Conservation (phyloP, 2,888 invertebrate species). For the Petrolisthes manimaculis region DNA sequence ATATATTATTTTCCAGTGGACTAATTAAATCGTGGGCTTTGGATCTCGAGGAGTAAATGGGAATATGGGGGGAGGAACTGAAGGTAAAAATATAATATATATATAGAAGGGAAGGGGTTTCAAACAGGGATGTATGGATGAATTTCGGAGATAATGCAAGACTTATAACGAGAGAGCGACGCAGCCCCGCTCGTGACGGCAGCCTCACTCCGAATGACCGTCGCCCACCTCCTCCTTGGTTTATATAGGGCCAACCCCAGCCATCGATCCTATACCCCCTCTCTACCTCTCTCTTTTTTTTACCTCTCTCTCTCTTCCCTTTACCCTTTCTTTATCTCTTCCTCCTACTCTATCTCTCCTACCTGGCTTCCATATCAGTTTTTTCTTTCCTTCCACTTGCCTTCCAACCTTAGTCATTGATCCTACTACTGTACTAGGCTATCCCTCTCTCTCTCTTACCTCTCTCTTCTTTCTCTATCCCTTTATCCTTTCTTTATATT, state of each 20-base stretch:
- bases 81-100: too few relatives aligned
- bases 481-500: background rate
- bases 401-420: background rate
- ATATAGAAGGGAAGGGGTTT: too few relatives aligned
- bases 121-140: too few relatives aligned
- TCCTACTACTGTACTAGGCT: background rate
- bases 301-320: background rate
- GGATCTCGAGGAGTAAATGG: too few relatives aligned
- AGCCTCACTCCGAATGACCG: constrained; percentile 13
- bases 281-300: background rate
- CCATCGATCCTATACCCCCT: constrained; percentile 10
- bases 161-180: background rate
- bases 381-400: constrained; percentile 6
- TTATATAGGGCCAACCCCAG: background rate
- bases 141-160: too few relatives aligned
- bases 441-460: background rate
- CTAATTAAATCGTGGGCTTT: too few relatives aligned
- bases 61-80: too few relatives aligned
- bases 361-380: background rate
- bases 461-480: background rate
- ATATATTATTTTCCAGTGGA: too few relatives aligned
- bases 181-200: background rate
- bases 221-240: constrained; percentile 3
- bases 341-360: background rate
- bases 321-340: background rate